These are phyloP conservation scores for Apistogramma diplotaenia DNA, from an alignment of 2,113 vertebrate genomes.

Conservation along the genomic window DNA sequence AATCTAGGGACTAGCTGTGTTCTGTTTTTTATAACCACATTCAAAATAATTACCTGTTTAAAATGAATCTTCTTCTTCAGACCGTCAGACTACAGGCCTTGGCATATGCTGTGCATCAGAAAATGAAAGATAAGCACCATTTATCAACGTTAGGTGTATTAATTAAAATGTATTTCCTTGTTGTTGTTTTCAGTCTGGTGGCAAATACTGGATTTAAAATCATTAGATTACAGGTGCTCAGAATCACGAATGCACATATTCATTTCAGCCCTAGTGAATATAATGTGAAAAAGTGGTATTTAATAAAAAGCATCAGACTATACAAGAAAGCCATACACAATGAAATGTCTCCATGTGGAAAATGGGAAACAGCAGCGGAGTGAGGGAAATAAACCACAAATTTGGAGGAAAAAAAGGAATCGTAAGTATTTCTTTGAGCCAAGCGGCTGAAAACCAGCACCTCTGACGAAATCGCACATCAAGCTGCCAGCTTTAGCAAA, in stretches of 20 bases:
- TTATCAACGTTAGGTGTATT: neutral
- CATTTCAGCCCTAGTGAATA: neutral
- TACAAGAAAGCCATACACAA: neutral
- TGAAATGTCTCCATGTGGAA: slow-evolving; percentile 1
- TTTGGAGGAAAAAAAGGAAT: neutral
- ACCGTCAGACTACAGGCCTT: neutral
- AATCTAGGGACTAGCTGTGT: neutral
- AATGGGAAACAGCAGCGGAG: slow-evolving; percentile 7
- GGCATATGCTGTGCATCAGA: neutral
- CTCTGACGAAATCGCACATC: neutral
- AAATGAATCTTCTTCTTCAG: neutral
- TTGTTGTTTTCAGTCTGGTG: neutral
- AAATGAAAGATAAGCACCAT: neutral
- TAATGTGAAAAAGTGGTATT: slow-evolving; percentile 12
- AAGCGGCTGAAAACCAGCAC: neutral
- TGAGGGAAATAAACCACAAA: slow-evolving; percentile 19
- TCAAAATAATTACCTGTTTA: neutral
- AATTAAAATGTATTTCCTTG: neutral
- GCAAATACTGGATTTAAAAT: neutral
- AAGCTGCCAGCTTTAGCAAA: slow-evolving; percentile 13
- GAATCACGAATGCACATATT: neutral
- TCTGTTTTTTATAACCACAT: neutral
- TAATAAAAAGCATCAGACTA: neutral
- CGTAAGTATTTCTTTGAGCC: slow-evolving; percentile 1
- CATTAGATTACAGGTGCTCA: neutral